Base-by-base conservation (phyloP, 1,140 invertebrate species). In the Caenorhabditis brenneri region DNA sequence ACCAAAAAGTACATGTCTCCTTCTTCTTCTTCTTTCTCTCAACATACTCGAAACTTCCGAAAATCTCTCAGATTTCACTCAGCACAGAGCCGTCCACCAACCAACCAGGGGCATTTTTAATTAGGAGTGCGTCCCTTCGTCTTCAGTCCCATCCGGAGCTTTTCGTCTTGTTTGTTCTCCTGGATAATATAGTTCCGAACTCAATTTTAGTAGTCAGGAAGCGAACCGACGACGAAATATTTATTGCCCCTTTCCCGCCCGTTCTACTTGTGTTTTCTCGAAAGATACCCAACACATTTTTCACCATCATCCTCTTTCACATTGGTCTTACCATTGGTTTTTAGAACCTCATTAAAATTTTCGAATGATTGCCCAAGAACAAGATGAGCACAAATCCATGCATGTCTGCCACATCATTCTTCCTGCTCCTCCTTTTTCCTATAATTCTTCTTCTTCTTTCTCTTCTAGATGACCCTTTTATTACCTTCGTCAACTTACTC, bases 201-300 rank as follows among this genome's bases (percentile, higher is more conserved):
- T 53, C 79, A 80, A 80, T 80, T 80, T 80, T 51, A 80, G 27
- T 80, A 51, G 46, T 80, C 79, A 39, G 51, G 48, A 80, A 53
- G 24, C 39, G 48, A 79, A 79, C 22, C 12, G 46, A 53, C 48
- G 79, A 53, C 46, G 79, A 16, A 80, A 80, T 55, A 55, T 80
- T 80, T 51, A 80, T 53, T 80, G 27, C 48, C 16, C 46, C 29
- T 51, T 80, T 36, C 48, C 27, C 48, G 16, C 15, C 58, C 31
- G 31, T 16, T 22, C 16, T 65, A 65, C 31, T 65, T 24, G 65
- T 74, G 65, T 74, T 74, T 74, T 74, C 65, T 39, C 36, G 19
- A 65, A 65, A 55, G 22, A 55, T 55, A 79, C 29, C 27, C 24
- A 49, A 48, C 74, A 48, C 74, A 48, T 46, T 74, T 79, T 31